Conservation (phyloP, 37 sponge, comb jelly and placozoan genomes). For the Amphimedon queenslandica region DNA sequence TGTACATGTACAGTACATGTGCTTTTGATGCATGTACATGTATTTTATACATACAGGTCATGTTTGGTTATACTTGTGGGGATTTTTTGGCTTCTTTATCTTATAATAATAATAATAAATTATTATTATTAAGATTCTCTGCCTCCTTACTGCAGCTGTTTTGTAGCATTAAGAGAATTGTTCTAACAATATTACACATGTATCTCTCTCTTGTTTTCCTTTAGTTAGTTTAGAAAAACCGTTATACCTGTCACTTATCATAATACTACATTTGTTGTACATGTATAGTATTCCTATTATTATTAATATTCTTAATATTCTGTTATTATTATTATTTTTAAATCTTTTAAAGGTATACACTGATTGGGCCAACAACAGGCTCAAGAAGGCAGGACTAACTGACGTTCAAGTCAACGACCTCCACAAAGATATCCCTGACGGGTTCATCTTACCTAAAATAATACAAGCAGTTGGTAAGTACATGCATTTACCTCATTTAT, state of each 20-base stretch:
- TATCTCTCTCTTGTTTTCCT: background rate
- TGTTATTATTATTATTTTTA: background rate
- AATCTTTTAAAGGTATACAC: slow-evolving; percentile 43
- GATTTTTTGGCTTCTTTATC: too few species aligned
- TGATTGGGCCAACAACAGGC: slow-evolving; percentile 74
- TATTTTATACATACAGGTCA: too few species aligned
- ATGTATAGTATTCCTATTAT: background rate
- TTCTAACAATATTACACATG: background rate
- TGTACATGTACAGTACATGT: slow-evolving; percentile 8
- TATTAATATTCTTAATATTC: background rate
- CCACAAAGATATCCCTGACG: slow-evolving; percentile 41
- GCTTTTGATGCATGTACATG: background rate
- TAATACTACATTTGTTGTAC: background rate
- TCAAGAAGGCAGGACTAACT: slow-evolving; percentile 37
- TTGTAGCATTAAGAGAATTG: too few species aligned
- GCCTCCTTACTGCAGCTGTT: too few species aligned
- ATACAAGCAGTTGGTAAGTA: slow-evolving; percentile 59
- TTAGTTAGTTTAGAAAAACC: background rate
- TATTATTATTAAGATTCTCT: too few species aligned
- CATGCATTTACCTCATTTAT: background rate
- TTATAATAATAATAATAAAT: too few species aligned
- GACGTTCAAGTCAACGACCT: slow-evolving; percentile 29
- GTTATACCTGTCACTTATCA: background rate
- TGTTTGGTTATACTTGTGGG: too few species aligned
- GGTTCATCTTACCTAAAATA: slow-evolving; percentile 29